Evolutionary conservation across 1,140 invertebrate species (phyloP).

Genomic region (Ericerus pela): DNA sequence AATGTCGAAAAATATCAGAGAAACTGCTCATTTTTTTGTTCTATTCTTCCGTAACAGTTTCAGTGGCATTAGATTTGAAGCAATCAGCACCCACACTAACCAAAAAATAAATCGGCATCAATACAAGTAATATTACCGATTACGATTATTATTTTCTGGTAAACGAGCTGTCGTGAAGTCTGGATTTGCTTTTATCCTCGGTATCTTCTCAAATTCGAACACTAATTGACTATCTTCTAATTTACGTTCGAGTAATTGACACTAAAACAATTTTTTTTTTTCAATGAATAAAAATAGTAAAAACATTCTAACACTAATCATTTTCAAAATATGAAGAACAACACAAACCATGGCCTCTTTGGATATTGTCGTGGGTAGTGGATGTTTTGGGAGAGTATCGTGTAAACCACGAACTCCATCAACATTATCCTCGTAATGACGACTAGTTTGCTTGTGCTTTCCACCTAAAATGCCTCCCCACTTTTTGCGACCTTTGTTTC

Average conservation of each 20-base stretch:
- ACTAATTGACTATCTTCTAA: conserved; percentile 64
- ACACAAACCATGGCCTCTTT: conserved; percentile 52
- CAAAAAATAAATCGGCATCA: background rate
- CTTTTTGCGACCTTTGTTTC: conserved; percentile 23
- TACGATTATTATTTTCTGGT: conserved; percentile 43
- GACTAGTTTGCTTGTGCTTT: conserved; percentile 20
- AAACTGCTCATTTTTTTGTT: too few species aligned
- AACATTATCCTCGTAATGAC: conserved; percentile 2
- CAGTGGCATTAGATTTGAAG: too few species aligned
- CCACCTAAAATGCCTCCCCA: conserved; percentile 25
- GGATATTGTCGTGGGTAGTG: conserved; percentile 50
- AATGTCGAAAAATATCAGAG: too few species aligned
- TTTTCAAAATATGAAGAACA: background rate
- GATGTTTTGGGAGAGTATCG: conserved; percentile 39
- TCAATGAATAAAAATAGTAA: background rate
- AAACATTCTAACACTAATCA: background rate
- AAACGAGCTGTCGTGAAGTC: conserved; percentile 50
- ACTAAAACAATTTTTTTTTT: conserved; percentile 50
- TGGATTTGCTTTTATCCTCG: conserved; percentile 52
- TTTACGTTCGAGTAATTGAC: conserved; percentile 63
- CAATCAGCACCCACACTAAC: too few species aligned
- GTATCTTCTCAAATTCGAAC: conserved; percentile 74
- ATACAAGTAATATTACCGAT: conserved; percentile 30
- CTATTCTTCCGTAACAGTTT: too few species aligned
- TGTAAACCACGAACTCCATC: background rate